Conservation (phyloP, 2,797 vertebrate species). For the Podarcis lilfordi region DNA sequence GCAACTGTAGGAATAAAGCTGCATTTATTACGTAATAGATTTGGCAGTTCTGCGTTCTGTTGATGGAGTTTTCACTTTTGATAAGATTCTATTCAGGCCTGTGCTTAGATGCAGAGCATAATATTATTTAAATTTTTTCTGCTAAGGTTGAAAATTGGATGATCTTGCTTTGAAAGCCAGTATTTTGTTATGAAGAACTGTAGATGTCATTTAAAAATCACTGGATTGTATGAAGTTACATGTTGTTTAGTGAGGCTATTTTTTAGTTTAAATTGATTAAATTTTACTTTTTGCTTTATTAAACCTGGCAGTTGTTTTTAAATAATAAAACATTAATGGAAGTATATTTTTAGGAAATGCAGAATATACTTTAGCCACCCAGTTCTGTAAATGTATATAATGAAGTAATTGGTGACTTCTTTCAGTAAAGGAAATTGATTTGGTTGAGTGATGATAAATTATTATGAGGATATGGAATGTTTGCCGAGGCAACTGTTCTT, state of each 20-base stretch:
- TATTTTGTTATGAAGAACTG: background rate
- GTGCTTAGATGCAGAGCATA: background rate
- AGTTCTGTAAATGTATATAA: background rate
- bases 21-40: background rate
- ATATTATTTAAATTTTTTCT: background rate
- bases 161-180: background rate
- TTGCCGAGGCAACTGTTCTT: background rate
- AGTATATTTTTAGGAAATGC: background rate
- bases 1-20: constrained; percentile 11
- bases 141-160: background rate
- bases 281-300: background rate
- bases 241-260: background rate
- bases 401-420: background rate
- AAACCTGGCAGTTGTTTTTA: background rate
- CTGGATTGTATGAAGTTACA: background rate
- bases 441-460: background rate
- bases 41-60: constrained; percentile 1
- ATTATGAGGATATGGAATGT: background rate
- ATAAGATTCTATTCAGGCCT: background rate
- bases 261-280: background rate
- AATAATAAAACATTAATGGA: background rate
- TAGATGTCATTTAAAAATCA: background rate
- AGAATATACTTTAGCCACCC: background rate
- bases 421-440: background rate
- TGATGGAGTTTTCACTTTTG: background rate